Percentiles rank a stretch among this genome's conserved stretches.
Conservation (phyloP, 2,797 vertebrate species). For the Protonibea diacanthus region DNA sequence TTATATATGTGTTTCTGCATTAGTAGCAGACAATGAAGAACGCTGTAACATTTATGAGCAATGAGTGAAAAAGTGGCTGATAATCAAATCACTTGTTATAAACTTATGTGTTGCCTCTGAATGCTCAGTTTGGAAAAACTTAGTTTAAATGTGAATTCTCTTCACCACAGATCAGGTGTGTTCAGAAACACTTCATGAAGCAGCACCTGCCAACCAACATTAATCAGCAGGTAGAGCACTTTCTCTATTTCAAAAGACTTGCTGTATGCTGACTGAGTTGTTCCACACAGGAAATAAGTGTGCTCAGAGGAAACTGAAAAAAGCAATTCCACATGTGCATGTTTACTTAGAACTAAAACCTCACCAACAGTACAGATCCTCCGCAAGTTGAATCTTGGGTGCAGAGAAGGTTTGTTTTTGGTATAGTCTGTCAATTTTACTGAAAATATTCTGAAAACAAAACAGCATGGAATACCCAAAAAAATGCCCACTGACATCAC, state of each 20-base stretch:
- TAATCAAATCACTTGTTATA: not conserved
- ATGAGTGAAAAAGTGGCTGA: not conserved
- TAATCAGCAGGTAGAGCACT: not conserved
- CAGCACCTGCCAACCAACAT: too few relatives aligned
- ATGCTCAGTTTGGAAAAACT: not conserved
- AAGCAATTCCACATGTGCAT: not conserved
- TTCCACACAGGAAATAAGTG: conserved; percentile 29
- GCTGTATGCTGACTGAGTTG: not conserved
- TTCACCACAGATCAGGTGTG: not conserved
- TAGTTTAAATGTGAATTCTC: not conserved
- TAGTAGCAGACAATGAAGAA: too few relatives aligned
- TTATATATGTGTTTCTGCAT: too few relatives aligned
- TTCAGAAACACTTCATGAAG: not conserved
- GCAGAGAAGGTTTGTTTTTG: not conserved
- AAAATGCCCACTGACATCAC: not conserved
- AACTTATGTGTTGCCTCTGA: not conserved
- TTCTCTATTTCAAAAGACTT: not conserved
- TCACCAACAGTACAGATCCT: not conserved
- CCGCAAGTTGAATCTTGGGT: not conserved
- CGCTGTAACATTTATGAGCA: not conserved
- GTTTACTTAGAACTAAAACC: not conserved
- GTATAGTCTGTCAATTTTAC: too few relatives aligned
- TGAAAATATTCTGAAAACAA: not conserved
- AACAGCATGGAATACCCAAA: not conserved
- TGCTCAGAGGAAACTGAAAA: conserved; percentile 36